These are phyloP conservation scores for Tribolium castaneum DNA, from an alignment of 1,140 invertebrate species.

Conservation along the genomic window DNA sequence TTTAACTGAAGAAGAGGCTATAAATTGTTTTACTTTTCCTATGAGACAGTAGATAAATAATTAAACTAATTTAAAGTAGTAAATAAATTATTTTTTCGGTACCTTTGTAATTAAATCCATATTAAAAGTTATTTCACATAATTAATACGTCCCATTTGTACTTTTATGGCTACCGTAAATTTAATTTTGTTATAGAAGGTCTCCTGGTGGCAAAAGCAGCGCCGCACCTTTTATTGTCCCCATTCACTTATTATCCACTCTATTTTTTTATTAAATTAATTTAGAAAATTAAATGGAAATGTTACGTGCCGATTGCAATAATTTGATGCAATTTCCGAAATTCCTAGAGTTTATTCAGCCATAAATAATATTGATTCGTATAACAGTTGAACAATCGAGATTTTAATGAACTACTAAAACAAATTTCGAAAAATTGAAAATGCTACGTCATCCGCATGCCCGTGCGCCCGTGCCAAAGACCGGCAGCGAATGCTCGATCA, in stretches of 20 bases:
- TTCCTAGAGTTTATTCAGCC: not conserved
- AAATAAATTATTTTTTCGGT: too few species aligned
- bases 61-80: too few species aligned
- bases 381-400: not conserved
- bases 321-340: not conserved
- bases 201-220: not conserved
- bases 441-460: not conserved
- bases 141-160: not conserved
- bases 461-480: constrained; percentile 15
- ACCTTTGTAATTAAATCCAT: not conserved
- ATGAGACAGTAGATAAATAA: too few species aligned
- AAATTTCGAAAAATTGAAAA: too few species aligned
- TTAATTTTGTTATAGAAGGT: not conserved
- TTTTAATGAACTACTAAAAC: too few species aligned
- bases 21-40: too few species aligned
- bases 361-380: not conserved
- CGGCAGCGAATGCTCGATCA: constrained; percentile 1
- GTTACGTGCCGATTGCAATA: not conserved
- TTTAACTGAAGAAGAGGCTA: too few species aligned
- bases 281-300: not conserved
- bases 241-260: not conserved
- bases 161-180: not conserved
- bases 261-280: not conserved
- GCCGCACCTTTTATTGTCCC: not conserved
- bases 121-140: not conserved